These are phyloP conservation scores for Polietes domitor DNA, from an alignment of 2,888 invertebrate species.

Conservation along the genomic window DNA sequence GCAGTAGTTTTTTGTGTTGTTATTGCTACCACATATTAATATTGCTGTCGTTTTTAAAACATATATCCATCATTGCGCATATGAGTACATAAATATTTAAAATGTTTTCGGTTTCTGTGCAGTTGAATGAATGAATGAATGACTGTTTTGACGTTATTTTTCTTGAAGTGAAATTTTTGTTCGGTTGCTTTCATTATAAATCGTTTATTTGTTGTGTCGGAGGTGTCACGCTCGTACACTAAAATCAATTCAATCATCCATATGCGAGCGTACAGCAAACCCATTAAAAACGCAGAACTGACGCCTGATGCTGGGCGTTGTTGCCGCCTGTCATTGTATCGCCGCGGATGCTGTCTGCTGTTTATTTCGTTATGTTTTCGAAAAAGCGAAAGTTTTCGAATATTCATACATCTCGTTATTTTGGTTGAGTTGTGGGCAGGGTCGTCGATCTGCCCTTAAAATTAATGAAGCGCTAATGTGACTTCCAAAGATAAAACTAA, in stretches of 20 bases:
- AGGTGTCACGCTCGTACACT: neutral
- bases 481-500: too few relatives aligned
- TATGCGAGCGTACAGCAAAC: neutral
- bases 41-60: too few relatives aligned
- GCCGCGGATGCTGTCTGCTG: neutral
- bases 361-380: too few relatives aligned
- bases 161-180: neutral
- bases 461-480: neutral
- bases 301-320: slow-evolving; percentile 1
- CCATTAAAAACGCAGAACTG: slow-evolving; percentile 2
- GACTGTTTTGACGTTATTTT: neutral
- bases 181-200: neutral
- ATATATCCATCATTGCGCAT: too few relatives aligned
- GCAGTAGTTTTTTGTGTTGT: too few relatives aligned
- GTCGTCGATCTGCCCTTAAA: neutral
- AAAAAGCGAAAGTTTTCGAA: neutral
- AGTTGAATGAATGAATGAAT: neutral
- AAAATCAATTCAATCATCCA: neutral
- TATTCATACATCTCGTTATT: neutral
- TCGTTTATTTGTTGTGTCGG: neutral
- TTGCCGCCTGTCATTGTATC: neutral
- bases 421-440: neutral
- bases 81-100: too few relatives aligned
- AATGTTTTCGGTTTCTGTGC: too few relatives aligned
- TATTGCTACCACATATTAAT: too few relatives aligned